Base-by-base conservation (phyloP, 1,140 invertebrate species). In the Anoplophora glabripennis region DNA sequence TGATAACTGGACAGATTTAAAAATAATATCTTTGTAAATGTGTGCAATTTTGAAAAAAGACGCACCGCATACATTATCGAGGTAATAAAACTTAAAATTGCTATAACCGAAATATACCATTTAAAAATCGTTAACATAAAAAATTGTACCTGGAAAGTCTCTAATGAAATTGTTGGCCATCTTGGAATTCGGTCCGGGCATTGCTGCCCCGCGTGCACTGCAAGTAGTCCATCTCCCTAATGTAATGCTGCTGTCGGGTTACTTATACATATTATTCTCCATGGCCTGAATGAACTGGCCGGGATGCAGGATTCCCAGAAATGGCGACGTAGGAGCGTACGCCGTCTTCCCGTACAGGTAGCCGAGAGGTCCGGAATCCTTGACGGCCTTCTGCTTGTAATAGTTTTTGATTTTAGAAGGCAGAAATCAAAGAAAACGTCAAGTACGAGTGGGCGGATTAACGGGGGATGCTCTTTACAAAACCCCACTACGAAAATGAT, bases 181-280 rank as follows among this genome's bases (percentile, higher is more conserved):
- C 75, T 99, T 99, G 0, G 97, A 99, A 78, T 99, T 99, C 0
- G 98, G 98, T 15, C 94, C 95, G 0, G 97, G 97, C 4, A 96
- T 69, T 97, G 84, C 78, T 99, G 98, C 0, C 97, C 98, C 37
- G 94, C 92, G n/a, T n/a, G 7, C 90, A 86, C 73, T 93, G 99
- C 4, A 99, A 72, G 0, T 88, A 85, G 68, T 97, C 92, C 4
- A 96, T 80, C 75, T 96, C 92, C 45, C 98, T 83, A 45, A 99
- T 88, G 69, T 85, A 96, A 77, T 94, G 98, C 59, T 90, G 90
- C 75, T 86, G 87, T 34, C 92, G 58, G 0, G 92, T 96, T 33
- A 61, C 59, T 53, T 55, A 71, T 94, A 99, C 92, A 99, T 94
- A 72, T 96, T 98, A 75, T 99, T 99, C 75, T 99, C 98, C 4